A percentile compares a stretch with the other conserved stretches of the same genome.
These are phyloP conservation scores for Masnerella sp. DNA, from an alignment of 2,888 invertebrate species.

Conservation along the genomic window DNA sequence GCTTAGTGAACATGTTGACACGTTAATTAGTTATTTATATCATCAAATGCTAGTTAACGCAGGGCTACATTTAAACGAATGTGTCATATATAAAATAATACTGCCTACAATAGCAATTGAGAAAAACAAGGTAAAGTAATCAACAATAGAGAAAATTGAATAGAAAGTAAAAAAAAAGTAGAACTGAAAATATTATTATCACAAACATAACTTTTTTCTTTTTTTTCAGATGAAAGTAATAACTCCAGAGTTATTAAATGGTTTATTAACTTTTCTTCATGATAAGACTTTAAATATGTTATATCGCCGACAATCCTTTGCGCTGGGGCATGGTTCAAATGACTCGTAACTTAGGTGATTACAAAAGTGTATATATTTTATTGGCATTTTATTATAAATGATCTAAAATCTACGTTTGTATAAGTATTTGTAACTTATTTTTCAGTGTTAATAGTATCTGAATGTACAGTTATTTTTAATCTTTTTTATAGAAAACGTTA, in stretches of 20 bases:
- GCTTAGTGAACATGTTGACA: too few relatives aligned
- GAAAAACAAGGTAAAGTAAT: conserved; percentile 67
- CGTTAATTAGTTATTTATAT: conserved; percentile 67
- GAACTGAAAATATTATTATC: background rate
- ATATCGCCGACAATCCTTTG: conserved; percentile 46
- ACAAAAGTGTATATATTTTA: too few relatives aligned
- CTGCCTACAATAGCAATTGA: conserved; percentile 69
- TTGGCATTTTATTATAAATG: too few relatives aligned
- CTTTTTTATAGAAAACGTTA: too few relatives aligned
- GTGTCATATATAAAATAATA: conserved; percentile 67
- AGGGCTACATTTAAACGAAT: conserved; percentile 68
- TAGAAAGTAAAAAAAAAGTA: too few relatives aligned
- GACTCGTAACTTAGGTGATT: too few relatives aligned
- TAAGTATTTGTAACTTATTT: too few relatives aligned
- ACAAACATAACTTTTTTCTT: conserved; percentile 6
- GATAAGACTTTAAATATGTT: conserved; percentile 69
- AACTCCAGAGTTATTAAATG: conserved; percentile 63
- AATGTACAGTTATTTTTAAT: too few relatives aligned
- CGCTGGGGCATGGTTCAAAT: too few relatives aligned
- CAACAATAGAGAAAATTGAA: conserved; percentile 5
- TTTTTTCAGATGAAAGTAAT: conserved; percentile 68
- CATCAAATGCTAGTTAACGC: conserved; percentile 63
- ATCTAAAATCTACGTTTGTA: too few relatives aligned
- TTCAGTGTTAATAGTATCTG: too few relatives aligned
- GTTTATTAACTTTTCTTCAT: conserved; percentile 69